phyloP scores from a whole-genome alignment of 2,888 invertebrate genomes.

The Julus scanicus region DNA sequence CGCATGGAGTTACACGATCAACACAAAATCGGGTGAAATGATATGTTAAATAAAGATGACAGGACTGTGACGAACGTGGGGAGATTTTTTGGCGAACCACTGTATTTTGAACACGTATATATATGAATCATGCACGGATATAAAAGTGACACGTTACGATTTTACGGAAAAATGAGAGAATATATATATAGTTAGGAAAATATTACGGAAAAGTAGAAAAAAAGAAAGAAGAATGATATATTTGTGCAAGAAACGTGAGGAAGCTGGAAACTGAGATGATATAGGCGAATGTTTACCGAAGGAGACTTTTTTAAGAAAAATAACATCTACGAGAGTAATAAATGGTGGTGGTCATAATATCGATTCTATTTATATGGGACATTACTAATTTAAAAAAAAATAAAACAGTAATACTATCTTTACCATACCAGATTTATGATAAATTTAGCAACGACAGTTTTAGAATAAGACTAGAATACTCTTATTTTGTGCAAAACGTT shows the following conservation, averaged over 20 bases:
- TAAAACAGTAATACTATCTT: too few relatives aligned
- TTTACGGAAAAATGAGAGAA: constrained; percentile 18
- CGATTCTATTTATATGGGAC: background rate
- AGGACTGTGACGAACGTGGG: background rate
- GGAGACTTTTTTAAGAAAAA: background rate
- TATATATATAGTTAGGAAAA: background rate
- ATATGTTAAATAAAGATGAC: background rate
- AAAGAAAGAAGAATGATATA: constrained; percentile 5
- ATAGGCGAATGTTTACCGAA: background rate
- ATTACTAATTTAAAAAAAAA: too few relatives aligned
- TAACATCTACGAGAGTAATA: background rate
- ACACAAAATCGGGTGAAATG: background rate
- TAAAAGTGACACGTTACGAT: background rate
- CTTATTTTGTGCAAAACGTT: background rate
- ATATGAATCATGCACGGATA: background rate
- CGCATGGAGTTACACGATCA: background rate
- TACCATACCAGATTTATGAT: too few relatives aligned
- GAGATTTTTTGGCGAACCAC: background rate
- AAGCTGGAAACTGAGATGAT: constrained; percentile 4
- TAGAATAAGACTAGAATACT: background rate
- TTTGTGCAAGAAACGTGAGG: constrained; percentile 46
- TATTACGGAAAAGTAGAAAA: constrained; percentile 16
- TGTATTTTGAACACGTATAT: background rate
- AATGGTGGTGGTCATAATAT: background rate
- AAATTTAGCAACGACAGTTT: background rate